A percentile compares a stretch with the other conserved stretches of the same genome.
Evolutionary conservation across 2,797 vertebrate genomes (phyloP).

Genomic region (Sebastolobus altivelis): DNA sequence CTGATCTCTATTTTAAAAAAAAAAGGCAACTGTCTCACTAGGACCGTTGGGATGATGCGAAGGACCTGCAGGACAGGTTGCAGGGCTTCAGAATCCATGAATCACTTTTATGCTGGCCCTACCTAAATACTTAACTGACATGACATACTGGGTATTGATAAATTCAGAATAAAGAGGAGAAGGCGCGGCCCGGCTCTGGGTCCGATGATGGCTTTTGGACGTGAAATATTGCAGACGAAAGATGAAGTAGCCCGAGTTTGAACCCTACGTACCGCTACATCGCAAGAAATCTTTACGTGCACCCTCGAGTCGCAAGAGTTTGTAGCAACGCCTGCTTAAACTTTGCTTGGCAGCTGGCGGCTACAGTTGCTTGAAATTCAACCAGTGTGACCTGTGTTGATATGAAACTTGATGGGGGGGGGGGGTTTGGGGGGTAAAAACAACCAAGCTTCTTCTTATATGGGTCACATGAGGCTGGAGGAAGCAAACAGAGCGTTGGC

Average conservation of each 20-base stretch:
- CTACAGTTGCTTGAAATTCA: neutral
- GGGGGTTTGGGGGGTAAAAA: neutral
- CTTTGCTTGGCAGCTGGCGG: conserved; percentile 3
- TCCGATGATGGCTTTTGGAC: neutral
- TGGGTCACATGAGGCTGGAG: conserved; percentile 37
- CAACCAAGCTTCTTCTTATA: conserved; percentile 14
- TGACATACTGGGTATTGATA: neutral
- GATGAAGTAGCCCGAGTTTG: neutral
- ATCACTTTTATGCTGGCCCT: neutral
- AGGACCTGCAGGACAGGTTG: conserved; percentile 16
- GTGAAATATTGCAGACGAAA: neutral
- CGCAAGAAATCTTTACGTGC: neutral
- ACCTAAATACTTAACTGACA: neutral
- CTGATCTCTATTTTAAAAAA: neutral
- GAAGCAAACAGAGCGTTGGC: neutral
- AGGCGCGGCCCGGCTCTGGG: neutral
- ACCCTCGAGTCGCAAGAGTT: neutral
- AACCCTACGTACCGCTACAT: neutral
- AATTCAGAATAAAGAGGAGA: neutral
- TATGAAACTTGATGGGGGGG: conserved; percentile 4
- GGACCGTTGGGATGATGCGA: neutral
- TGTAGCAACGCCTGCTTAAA: neutral
- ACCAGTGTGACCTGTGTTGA: conserved; percentile 8
- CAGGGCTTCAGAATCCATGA: neutral
- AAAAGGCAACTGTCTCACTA: neutral